phyloP scores from a whole-genome alignment of 2,113 vertebrate genomes.

The Lagopus leucura region DNA sequence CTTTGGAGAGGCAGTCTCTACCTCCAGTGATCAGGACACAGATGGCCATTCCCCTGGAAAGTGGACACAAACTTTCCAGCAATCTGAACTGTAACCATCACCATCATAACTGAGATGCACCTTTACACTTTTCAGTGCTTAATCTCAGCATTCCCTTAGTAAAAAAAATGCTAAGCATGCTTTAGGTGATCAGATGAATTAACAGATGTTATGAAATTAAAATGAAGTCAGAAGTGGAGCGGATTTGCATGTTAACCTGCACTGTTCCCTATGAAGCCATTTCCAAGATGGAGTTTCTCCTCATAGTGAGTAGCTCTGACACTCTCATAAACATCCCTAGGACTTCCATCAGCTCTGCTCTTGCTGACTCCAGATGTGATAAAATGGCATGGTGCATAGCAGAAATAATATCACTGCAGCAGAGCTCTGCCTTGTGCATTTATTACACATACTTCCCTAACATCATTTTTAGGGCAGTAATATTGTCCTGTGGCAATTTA shows the following conservation, averaged over 20 bases:
- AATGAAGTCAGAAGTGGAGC: not conserved
- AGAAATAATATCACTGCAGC: not conserved
- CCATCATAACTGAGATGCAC: not conserved
- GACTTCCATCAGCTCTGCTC: not conserved
- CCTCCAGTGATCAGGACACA: not conserved
- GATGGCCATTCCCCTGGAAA: not conserved
- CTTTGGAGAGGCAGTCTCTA: not conserved
- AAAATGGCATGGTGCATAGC: not conserved
- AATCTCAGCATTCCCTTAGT: not conserved
- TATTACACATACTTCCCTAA: not conserved
- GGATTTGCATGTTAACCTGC: not conserved
- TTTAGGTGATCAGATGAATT: not conserved
- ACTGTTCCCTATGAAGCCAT: not conserved
- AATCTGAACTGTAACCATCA: not conserved
- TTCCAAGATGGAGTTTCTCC: not conserved
- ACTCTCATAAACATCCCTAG: not conserved
- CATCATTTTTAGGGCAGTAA: not conserved
- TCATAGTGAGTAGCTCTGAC: not conserved
- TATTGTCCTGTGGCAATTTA: constrained; percentile 8
- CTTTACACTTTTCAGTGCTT: not conserved
- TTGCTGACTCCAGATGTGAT: not conserved
- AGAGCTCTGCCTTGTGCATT: not conserved
- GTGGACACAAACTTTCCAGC: not conserved
- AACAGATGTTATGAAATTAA: not conserved
- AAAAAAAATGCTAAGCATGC: not conserved